Conservation (phyloP, 2,888 invertebrate species). For the Automeris io region DNA sequence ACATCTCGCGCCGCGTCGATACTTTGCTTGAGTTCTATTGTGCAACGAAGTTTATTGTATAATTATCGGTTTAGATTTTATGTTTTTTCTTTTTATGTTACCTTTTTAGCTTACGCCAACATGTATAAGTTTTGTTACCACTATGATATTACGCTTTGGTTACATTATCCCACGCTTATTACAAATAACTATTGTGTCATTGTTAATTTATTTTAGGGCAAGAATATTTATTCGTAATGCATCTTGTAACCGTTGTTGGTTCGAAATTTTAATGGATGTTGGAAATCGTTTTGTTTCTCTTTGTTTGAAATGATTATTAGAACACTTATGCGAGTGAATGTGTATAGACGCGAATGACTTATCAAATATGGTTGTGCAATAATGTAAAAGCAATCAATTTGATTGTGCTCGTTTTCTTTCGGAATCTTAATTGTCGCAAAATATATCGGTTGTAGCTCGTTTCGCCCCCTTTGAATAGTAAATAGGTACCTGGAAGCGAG, state of each 20-base stretch:
- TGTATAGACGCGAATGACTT: constrained; percentile 33
- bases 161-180: constrained; percentile 11
- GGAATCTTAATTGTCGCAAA: constrained; percentile 72
- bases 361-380: constrained; percentile 38
- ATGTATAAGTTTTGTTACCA: constrained; percentile 62
- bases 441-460: constrained; percentile 65
- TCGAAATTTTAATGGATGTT: constrained; percentile 13
- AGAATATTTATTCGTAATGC: constrained; percentile 9
- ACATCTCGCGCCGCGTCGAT: constrained; percentile 55
- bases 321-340: constrained; percentile 18
- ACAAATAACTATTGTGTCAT: constrained; percentile 27
- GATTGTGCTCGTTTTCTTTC: constrained; percentile 55
- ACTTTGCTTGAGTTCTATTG: constrained; percentile 21
- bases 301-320: constrained; percentile 1
- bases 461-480: constrained; percentile 71
- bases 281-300: neutral
- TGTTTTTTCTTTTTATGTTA: constrained; percentile 48
- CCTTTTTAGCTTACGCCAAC: constrained; percentile 48
- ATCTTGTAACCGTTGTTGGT: constrained; percentile 13
- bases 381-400: constrained; percentile 33
- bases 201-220: constrained; percentile 27
- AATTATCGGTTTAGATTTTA: constrained; percentile 42
- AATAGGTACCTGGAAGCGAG: constrained; percentile 53
- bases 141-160: constrained; percentile 42
- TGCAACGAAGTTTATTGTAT: constrained; percentile 41